Evolutionary conservation across 2,113 vertebrate species (phyloP), one percentile per base, ranked within the genome.

Genomic region (Castor canadensis): DNA sequence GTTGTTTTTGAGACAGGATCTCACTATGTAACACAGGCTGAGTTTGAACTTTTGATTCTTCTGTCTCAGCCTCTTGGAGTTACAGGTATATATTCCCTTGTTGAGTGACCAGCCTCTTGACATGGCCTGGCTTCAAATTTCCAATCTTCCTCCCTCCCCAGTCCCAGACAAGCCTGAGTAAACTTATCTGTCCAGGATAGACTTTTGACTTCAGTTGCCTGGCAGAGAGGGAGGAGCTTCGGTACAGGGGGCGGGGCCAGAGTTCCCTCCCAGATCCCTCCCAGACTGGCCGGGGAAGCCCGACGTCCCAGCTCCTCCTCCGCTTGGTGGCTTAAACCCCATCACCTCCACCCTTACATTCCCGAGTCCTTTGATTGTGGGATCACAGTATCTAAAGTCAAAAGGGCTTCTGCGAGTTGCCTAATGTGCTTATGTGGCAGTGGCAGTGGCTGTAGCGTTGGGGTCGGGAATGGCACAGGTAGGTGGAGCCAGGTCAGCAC

Each of bases 401-500:
- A 45, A 81, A 71, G 54, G n/a, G 66, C 49, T 54, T 13, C 80
- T 76, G 81, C 0, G 71, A 81, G 84, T 88, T 88, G 60, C 81
- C 76, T 66, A 69, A 20, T 47, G 47, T 47, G 93, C 91, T 75
- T 19, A 0, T 38, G 52, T 10, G 90, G 95, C 58, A 2, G 69
- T 24, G 73, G 91, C 43, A 49, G 47, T 17, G 73, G 91, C n/a
- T 56, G 54, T 17, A 72, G 89, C 24, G 49, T 64, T 12, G 30
- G 85, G 69, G 88, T 73, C 17, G 19, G 32, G 58, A 64, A 43
- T 12, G 58, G 73, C 1, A 38, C 16, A 6, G n/a, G 89, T 75
- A 94, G 96, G 95, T 52, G 96, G 96, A 83, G 94, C 96, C 88
- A 66, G 87, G 8, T 66, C 88, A n/a, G 94, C 95, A 56, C 13